Percentiles rank a stretch among this genome's conserved stretches.
Evolutionary conservation across 2,797 vertebrate species (phyloP).

Genomic region (Lagothrix lagotricha): DNA sequence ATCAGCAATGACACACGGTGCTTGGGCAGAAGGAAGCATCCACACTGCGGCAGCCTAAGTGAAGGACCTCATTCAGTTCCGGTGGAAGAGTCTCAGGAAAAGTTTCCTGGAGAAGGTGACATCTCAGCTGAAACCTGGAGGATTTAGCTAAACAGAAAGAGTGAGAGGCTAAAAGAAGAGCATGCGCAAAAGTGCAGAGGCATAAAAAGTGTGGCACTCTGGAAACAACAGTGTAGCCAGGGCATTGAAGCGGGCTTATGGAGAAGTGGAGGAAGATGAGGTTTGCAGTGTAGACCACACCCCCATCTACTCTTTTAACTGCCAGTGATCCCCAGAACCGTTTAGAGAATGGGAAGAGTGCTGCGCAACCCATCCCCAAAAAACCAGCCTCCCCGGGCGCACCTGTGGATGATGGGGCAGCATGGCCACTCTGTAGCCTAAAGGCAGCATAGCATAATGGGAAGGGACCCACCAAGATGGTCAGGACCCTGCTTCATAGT

Average conservation of each 20-base stretch:
- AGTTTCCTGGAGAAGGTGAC: conserved; percentile 42
- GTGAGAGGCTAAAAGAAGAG: not conserved
- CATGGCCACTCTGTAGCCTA: not conserved
- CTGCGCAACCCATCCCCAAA: not conserved
- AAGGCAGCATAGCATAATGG: not conserved
- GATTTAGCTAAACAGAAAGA: not conserved
- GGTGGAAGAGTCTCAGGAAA: not conserved
- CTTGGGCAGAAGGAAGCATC: not conserved
- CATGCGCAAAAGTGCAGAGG: not conserved
- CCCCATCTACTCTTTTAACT: not conserved
- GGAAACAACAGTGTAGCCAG: not conserved
- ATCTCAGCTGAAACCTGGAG: not conserved
- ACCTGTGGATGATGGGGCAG: fast-evolving
- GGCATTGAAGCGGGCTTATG: not conserved
- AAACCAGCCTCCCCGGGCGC: not conserved
- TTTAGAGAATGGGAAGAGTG: not conserved
- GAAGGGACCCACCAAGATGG: not conserved
- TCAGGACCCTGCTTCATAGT: not conserved
- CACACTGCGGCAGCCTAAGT: not conserved
- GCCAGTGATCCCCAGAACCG: not conserved
- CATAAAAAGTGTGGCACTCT: not conserved
- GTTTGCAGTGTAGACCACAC: not conserved
- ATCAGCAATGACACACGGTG: not conserved
- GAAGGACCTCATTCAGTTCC: not conserved
- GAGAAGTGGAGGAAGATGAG: not conserved